Conservation (phyloP, 2,797 vertebrate genomes). For the Manis pentadactyla region DNA sequence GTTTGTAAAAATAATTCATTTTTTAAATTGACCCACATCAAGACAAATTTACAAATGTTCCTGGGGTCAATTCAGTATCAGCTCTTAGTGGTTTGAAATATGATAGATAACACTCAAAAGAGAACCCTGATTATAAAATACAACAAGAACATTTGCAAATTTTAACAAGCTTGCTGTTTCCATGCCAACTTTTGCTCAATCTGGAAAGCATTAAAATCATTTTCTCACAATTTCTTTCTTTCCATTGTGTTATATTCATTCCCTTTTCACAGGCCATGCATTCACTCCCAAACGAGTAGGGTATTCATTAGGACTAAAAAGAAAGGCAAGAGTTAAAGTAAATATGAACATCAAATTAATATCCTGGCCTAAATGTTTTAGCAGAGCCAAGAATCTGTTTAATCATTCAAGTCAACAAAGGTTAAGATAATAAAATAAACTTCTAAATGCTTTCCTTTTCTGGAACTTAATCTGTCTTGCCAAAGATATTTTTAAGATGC, state of each 20-base stretch:
- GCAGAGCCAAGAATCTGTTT: slow-evolving; percentile 81
- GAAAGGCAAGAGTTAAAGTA: slow-evolving; percentile 78
- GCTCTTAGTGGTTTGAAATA: slow-evolving; percentile 13
- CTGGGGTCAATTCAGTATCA: slow-evolving; percentile 44
- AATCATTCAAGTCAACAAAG: slow-evolving; percentile 84
- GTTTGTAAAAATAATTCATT: slow-evolving; percentile 41
- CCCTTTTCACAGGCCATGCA: slow-evolving; percentile 45
- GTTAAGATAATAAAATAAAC: slow-evolving; percentile 85
- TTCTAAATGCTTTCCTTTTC: slow-evolving; percentile 81
- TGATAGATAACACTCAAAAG: slow-evolving; percentile 48
- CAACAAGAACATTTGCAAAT: slow-evolving; percentile 29
- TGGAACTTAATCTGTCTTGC: slow-evolving; percentile 83
- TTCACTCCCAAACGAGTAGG: neutral
- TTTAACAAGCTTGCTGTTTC: slow-evolving; percentile 61
- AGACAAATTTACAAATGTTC: slow-evolving; percentile 7
- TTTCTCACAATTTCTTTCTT: slow-evolving; percentile 56
- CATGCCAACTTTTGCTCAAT: slow-evolving; percentile 46
- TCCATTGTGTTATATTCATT: slow-evolving; percentile 40
- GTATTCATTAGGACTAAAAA: slow-evolving; percentile 64
- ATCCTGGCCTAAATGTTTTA: slow-evolving; percentile 75
- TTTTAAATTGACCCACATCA: neutral
- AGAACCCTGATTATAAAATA: slow-evolving; percentile 61
- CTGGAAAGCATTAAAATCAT: slow-evolving; percentile 67
- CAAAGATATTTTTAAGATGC: slow-evolving; percentile 83
- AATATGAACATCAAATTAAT: slow-evolving; percentile 76